phyloP scores from a whole-genome alignment of 2,888 invertebrate genomes.

The Monopis laevigella region DNA sequence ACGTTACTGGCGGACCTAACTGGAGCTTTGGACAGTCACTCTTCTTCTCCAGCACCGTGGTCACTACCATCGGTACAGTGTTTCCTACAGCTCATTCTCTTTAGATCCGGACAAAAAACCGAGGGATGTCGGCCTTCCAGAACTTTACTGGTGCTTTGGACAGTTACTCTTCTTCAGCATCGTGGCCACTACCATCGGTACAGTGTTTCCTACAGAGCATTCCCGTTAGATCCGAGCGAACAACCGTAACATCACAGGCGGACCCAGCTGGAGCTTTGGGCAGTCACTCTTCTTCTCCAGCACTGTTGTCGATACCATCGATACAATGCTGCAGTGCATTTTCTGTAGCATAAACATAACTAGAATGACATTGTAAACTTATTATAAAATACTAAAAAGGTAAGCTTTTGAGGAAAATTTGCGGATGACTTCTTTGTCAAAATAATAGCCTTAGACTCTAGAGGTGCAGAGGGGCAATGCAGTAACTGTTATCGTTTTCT shows the following conservation, averaged over 20 bases:
- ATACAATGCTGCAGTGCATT: no score
- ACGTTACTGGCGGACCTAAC: conserved; percentile 82
- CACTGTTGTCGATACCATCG: conserved; percentile 90
- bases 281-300: conserved; percentile 89
- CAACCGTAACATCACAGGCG: conserved; percentile 79
- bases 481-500: no score
- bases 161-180: conserved; percentile 91
- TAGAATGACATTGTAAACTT: no score
- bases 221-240: conserved; percentile 77
- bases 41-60: conserved; percentile 87
- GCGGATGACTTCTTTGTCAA: no score
- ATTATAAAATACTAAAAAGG: no score
- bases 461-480: no score
- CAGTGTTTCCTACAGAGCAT: no score
- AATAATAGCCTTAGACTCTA: no score
- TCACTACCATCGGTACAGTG: conserved; percentile 92
- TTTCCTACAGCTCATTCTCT: no score
- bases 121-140: conserved; percentile 78
- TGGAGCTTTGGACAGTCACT: conserved; percentile 92
- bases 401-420: no score
- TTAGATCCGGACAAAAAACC: conserved; percentile 78
- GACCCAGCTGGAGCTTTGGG: conserved; percentile 91
- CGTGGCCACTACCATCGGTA: conserved; percentile 90
- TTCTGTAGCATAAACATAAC: no score
- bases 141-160: conserved; percentile 90